Conservation (phyloP, 2,797 vertebrate genomes). For the Sebastes elongatus region DNA sequence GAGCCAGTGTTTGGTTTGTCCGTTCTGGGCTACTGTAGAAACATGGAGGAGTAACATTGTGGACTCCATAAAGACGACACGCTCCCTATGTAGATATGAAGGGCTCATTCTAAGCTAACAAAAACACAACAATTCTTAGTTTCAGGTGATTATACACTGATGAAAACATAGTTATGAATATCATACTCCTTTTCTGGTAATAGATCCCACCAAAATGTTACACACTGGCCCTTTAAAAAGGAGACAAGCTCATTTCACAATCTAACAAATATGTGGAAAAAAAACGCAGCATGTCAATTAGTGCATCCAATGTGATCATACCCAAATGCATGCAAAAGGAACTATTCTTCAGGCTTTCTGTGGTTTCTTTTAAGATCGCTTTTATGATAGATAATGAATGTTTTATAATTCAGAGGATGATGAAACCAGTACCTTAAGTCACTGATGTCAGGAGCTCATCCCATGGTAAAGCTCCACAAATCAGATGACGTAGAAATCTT, state of each 20-base stretch:
- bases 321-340: conserved; percentile 9
- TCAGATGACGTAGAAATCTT: conserved; percentile 27
- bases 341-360: neutral
- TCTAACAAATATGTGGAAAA: neutral
- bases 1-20: too few species aligned
- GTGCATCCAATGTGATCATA: neutral
- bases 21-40: too few species aligned
- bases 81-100: too few species aligned
- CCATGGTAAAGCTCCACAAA: conserved; percentile 59
- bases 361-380: neutral
- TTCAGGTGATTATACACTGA: too few species aligned
- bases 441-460: conserved; percentile 61
- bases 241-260: neutral
- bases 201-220: too few species aligned
- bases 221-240: neutral
- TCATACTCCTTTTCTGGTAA: too few species aligned
- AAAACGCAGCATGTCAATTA: neutral
- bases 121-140: too few species aligned
- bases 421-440: conserved; percentile 43
- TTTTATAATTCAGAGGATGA: neutral
- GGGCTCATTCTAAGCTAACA: too few species aligned
- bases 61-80: too few species aligned
- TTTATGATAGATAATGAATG: neutral
- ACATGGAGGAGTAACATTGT: accelerated
- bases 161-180: too few species aligned